These are phyloP conservation scores for Rhinopomastus cyanomelas DNA, from an alignment of 2,113 vertebrate species.

Conservation along the genomic window DNA sequence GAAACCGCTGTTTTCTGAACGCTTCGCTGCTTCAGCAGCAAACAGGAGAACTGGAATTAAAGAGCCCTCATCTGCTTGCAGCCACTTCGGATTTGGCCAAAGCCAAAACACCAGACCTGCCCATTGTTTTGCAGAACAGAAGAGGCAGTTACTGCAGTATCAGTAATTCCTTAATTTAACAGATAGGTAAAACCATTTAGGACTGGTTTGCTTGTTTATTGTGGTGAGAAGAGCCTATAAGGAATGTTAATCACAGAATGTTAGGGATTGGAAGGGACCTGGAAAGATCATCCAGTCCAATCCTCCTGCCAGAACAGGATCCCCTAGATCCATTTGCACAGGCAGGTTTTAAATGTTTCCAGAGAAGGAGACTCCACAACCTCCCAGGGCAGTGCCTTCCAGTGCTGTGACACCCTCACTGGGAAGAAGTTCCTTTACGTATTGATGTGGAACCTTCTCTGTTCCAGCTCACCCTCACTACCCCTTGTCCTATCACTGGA, in stretches of 20 bases:
- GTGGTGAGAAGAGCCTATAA: not conserved
- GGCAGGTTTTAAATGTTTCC: too few relatives aligned
- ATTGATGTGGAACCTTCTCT: too few relatives aligned
- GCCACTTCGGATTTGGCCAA: not conserved
- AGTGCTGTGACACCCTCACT: too few relatives aligned
- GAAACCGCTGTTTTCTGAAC: constrained; percentile 51
- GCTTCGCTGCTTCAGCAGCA: constrained; percentile 40
- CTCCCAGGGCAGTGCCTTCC: too few relatives aligned
- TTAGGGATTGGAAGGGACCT: too few relatives aligned
- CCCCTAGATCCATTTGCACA: too few relatives aligned
- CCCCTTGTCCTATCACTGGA: too few relatives aligned
- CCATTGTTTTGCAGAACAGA: not conserved
- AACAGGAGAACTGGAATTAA: constrained; percentile 40
- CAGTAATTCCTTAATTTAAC: constrained; percentile 9
- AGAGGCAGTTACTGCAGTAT: not conserved
- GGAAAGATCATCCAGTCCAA: too few relatives aligned
- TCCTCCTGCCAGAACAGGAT: too few relatives aligned
- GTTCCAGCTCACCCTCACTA: too few relatives aligned
- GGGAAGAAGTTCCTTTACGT: too few relatives aligned
- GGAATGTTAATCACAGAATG: not conserved
- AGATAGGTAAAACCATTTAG: not conserved
- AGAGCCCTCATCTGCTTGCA: constrained; percentile 32
- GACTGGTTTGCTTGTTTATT: not conserved
- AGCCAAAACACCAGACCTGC: not conserved
- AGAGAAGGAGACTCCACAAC: too few relatives aligned